phyloP scores from a whole-genome alignment of 2,113 vertebrate species.

The Marmota flaviventris region DNA sequence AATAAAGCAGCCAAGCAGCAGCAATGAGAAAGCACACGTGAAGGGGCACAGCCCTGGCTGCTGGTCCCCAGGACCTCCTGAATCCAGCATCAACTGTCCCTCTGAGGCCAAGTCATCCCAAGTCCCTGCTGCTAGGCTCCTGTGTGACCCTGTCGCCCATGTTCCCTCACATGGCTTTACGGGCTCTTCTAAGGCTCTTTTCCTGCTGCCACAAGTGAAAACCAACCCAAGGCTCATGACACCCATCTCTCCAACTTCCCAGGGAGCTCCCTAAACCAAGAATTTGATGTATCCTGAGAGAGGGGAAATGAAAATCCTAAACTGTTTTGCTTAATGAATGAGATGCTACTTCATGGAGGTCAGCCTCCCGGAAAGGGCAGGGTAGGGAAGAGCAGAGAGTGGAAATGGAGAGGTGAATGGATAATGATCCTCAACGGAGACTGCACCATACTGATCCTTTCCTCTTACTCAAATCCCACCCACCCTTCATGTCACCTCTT shows the following conservation, averaged over 20 bases:
- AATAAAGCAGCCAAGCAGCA: not conserved
- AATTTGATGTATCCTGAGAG: not conserved
- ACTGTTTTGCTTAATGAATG: not conserved
- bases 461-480: not conserved
- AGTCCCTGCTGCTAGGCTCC: not conserved
- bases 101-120: not conserved
- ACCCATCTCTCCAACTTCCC: not conserved
- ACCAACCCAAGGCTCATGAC: not conserved
- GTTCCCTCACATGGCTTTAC: not conserved
- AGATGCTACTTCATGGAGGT: not conserved
- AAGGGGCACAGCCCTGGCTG: not conserved
- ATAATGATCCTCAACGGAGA: fast-evolving
- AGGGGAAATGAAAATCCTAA: not conserved
- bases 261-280: not conserved
- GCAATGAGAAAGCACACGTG: fast-evolving
- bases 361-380: not conserved
- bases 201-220: not conserved
- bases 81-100: not conserved
- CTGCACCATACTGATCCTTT: not conserved
- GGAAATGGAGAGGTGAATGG: not conserved
- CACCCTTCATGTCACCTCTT: not conserved
- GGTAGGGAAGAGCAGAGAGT: not conserved
- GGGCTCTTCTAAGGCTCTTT: not conserved
- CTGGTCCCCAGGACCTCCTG: too few species aligned
- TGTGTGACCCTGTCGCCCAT: not conserved